Base-by-base conservation (phyloP, 2,797 vertebrate genomes). In the Myotis planiceps region DNA sequence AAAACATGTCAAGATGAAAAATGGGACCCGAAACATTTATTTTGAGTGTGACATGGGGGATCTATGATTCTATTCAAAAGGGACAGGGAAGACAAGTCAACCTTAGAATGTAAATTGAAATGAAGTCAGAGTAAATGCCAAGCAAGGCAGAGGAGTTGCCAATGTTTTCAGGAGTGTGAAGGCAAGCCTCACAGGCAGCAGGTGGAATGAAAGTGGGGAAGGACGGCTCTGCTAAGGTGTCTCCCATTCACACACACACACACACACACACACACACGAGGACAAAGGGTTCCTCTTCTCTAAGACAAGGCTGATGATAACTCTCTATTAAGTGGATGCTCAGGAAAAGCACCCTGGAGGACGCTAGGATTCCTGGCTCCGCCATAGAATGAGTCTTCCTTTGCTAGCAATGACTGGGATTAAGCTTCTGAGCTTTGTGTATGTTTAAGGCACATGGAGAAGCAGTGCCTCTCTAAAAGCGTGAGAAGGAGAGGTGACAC, bases 1-100 rank as follows among this genome's bases (percentile, higher is more conserved):
- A 85, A 93, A 95, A 97, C 58, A 94, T 47, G 45, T 95, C 97
- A 98, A 92, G 92, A 90, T 92, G 95, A 97, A 93, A 98, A 98
- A 97, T 75, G 74, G 10, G 86, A 66, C 92, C 55, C 42, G 89
- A 84, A 82, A 84, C 2, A 6, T 79, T 42, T 96, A 79, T 96
- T 96, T 83, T 60, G 69, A 95, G 49, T 76, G 37, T 93, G 94
- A 97, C 94, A 93, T 37, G 45, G 27, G 1, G 75, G 16, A 55
- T 65, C 82, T 82, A 84, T 23, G 69, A 82, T 65, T 92, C 86
- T 80, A 83, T 78, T 96, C 39, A 66, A 96, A 7, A 49, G 83
- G 96, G 84, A 93, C 34, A 85, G 74, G 29, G 39, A 93, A 71
- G 9, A 53, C 3, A 25, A 92, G 76, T 96, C 94, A 87, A 47